Evolutionary conservation across 2,113 vertebrate species (phyloP), one percentile per base, ranked within the genome.

Genomic region (Dromaius novaehollandiae): DNA sequence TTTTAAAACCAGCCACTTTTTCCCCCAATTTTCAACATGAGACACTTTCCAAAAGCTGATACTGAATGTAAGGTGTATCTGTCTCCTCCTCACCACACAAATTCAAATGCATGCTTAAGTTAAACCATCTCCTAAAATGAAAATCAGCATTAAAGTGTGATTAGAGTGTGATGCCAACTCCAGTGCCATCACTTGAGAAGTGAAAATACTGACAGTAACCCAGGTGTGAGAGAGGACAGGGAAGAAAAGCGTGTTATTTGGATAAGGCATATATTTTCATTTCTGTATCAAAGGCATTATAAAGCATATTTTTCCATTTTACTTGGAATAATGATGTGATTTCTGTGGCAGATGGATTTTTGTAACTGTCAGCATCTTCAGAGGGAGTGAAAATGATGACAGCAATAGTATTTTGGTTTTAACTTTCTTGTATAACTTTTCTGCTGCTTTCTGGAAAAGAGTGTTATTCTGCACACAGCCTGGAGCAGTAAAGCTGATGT

Each of bases 311-410:
- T 91, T 87, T 78, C 60, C 60, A 11, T 58, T 85, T 96, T 16
- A 20, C 48, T 96, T 92, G 82, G 64, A 97, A 69, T 89, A 94
- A 60, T 91, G 69, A 71, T 70, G 46, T 64, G 66, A 82, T 83
- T 89, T 46, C 42, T 58, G 12, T 53, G 46, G 56, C 42, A 73
- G 85, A 65, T 17, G 5, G 15, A 60, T 89, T 94, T 82, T 46
- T 82, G 22, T 71, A 56, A 85, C 21, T 36, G 69, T 12, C 48
- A 84, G 38, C 77, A 64, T 95, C 79, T 93, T 92, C 80, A 78
- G 20, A 25, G 44, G 68, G 32, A 82, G 24, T 58, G 83, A 93
- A 95, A 86, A 46, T 50, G 0, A 40, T 53, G 36, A 50, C 32
- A 56, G 20, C 11, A 86, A 71, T 91, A 38, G 50, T 88, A 40